Percentiles rank a stretch among this genome's conserved stretches.
These are phyloP conservation scores for Eumeta japonica DNA, from an alignment of 1,140 invertebrate species.

Conservation along the genomic window DNA sequence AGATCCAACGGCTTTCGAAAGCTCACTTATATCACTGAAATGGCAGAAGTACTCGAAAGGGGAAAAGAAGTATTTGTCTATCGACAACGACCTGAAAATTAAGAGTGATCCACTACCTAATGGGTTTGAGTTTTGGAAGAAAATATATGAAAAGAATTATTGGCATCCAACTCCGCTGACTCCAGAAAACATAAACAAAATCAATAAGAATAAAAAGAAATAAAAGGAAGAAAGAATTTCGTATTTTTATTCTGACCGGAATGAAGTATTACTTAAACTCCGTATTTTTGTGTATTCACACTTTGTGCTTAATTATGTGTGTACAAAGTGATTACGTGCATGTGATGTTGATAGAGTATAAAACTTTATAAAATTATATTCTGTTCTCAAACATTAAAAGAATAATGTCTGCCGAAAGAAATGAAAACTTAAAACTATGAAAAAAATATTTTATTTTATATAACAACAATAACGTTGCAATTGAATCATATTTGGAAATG, in stretches of 20 bases:
- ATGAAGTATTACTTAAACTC: too few species aligned
- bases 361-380: too few species aligned
- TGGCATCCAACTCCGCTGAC: conserved; percentile 29
- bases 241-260: background rate
- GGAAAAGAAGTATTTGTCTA: conserved; percentile 29
- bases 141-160: conserved; percentile 36
- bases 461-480: background rate
- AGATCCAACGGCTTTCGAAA: conserved; percentile 39
- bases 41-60: conserved; percentile 33
- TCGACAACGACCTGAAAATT: conserved; percentile 23
- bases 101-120: conserved; percentile 28
- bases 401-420: too few species aligned
- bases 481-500: background rate
- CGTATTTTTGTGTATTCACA: too few species aligned
- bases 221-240: background rate
- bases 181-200: too few species aligned
- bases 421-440: too few species aligned
- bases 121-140: conserved; percentile 34
- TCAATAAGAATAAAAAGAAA: too few species aligned
- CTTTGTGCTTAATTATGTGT: too few species aligned
- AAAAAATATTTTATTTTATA: background rate
- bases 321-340: too few species aligned
- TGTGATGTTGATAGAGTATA: too few species aligned
- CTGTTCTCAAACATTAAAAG: too few species aligned
- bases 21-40: conserved; percentile 25